phyloP scores from a whole-genome alignment of 2,888 invertebrate species.

The Choristoneura rosaceana region DNA sequence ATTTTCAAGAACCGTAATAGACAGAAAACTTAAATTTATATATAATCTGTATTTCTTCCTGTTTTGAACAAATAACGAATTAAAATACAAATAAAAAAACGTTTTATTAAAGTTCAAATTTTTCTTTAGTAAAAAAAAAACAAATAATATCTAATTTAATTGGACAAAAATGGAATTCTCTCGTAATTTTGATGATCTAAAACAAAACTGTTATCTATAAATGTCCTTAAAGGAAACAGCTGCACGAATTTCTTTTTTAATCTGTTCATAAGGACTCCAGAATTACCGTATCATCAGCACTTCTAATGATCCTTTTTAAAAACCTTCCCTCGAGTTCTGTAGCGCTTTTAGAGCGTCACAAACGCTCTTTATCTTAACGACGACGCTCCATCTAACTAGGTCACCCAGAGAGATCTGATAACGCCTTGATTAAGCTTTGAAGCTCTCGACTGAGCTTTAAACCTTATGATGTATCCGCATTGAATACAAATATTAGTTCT shows the following conservation, averaged over 20 bases:
- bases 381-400: constrained; percentile 11
- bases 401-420: constrained; percentile 9
- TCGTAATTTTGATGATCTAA: no score
- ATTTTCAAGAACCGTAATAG: no score
- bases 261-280: background rate
- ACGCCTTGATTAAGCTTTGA: background rate
- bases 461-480: background rate
- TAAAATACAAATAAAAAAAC: no score
- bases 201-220: no score
- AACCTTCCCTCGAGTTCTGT: background rate
- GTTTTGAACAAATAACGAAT: no score
- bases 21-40: no score
- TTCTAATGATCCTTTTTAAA: background rate
- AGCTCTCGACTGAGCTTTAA: background rate
- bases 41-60: no score
- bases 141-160: no score
- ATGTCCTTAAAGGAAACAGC: no score
- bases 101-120: no score
- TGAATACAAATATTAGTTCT: background rate
- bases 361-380: constrained; percentile 9
- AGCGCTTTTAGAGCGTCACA: background rate
- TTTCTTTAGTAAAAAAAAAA: no score
- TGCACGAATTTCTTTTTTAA: background rate
- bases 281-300: background rate
- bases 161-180: no score